These are phyloP conservation scores for Drosophila saltans DNA, from an alignment of 1,140 invertebrate genomes.

Conservation along the genomic window DNA sequence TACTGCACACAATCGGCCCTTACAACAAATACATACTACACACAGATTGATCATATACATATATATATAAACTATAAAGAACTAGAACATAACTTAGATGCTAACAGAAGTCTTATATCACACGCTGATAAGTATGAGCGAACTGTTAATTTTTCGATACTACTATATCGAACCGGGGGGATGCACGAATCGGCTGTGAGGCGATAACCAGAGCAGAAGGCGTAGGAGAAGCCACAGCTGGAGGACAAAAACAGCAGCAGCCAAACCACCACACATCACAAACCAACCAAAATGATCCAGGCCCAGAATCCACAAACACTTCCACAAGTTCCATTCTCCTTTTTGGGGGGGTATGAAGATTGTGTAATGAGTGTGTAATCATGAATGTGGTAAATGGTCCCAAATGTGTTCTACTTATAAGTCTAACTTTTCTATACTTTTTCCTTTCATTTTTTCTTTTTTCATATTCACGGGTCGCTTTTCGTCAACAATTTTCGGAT, in stretches of 20 bases:
- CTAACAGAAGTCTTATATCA: constrained; percentile 79
- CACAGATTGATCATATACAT: constrained; percentile 3
- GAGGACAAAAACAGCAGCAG: constrained; percentile 77
- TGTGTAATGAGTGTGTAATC: constrained; percentile 23
- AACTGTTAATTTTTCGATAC: not conserved
- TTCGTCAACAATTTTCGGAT: not conserved
- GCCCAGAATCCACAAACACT: constrained; percentile 51
- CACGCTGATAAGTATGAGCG: constrained; percentile 58
- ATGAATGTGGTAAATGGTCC: constrained; percentile 50
- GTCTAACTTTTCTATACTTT: constrained; percentile 48
- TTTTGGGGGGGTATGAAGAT: constrained; percentile 29
- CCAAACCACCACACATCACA: constrained; percentile 73
- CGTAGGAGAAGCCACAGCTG: constrained; percentile 70
- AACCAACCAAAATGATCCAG: constrained; percentile 47
- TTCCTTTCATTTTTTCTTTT: constrained; percentile 33
- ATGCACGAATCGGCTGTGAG: constrained; percentile 73
- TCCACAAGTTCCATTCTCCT: constrained; percentile 41
- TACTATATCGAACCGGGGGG: constrained; percentile 35
- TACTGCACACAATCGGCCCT: constrained; percentile 46
- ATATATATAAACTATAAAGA: constrained; percentile 12
- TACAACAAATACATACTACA: constrained; percentile 20
- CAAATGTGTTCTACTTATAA: constrained; percentile 72
- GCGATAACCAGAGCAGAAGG: constrained; percentile 69
- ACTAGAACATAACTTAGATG: constrained; percentile 54
- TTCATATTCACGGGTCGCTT: not conserved